Evolutionary conservation across 2,888 invertebrate species (phyloP), one percentile per base, ranked within the genome.

Genomic region (Caenorhabditis virilis): DNA sequence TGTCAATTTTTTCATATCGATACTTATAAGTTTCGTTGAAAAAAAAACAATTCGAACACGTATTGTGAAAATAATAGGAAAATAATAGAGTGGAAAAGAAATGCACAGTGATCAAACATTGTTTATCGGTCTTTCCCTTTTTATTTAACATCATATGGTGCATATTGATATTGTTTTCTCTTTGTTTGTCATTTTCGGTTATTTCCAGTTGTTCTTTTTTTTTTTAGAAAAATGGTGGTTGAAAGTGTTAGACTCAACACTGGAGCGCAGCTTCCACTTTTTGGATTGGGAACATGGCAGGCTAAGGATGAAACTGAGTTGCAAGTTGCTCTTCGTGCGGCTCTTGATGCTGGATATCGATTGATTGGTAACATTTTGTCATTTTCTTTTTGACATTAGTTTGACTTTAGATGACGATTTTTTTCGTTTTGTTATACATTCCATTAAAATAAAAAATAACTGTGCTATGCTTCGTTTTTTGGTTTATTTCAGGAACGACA

Each of bases 351-450:
- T 20, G 83, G 83, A 16, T 83, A 83, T 55, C 63, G 83, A 18
- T 72, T 76, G 27, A 78, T 83, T 49, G 91, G 91, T 85, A 22
- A 35, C n/a, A n/a, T n/a, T n/a, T n/a, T n/a, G n/a, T n/a, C n/a
- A n/a, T n/a, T n/a, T n/a, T n/a, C n/a, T n/a, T n/a, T n/a, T n/a
- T n/a, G n/a, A n/a, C n/a, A n/a, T n/a, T n/a, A n/a, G n/a, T n/a
- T n/a, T n/a, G n/a, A n/a, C n/a, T n/a, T n/a, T n/a, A n/a, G n/a
- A n/a, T n/a, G n/a, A n/a, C n/a, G n/a, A n/a, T n/a, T n/a, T n/a
- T n/a, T n/a, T n/a, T n/a, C n/a, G n/a, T n/a, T n/a, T n/a, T n/a
- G n/a, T n/a, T n/a, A n/a, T n/a, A n/a, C n/a, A n/a, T n/a, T n/a
- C n/a, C n/a, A n/a, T n/a, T n/a, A n/a, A n/a, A n/a, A n/a, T n/a